phyloP scores from a whole-genome alignment of 1,140 invertebrate species.

The Drosophila athabasca region DNA sequence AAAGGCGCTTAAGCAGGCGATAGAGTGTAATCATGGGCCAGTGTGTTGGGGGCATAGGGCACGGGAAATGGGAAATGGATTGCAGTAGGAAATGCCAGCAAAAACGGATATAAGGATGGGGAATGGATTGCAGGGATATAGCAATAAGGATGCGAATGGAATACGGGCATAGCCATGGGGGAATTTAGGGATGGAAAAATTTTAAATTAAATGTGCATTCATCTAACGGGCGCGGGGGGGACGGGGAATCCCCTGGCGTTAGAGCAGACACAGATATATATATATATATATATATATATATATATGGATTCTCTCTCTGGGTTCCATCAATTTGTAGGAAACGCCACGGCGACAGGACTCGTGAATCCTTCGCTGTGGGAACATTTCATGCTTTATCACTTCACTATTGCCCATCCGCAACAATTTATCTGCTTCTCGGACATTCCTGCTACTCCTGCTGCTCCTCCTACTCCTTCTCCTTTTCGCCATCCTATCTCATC shows the following conservation, averaged over 20 bases:
- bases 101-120: no score
- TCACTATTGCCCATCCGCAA: background rate
- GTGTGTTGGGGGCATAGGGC: constrained; percentile 2
- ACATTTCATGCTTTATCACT: constrained; percentile 33
- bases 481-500: constrained; percentile 44
- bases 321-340: background rate
- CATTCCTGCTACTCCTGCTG: background rate
- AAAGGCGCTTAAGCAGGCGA: constrained; percentile 63
- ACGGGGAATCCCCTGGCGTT: no score
- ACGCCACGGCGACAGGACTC: background rate
- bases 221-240: background rate
- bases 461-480: background rate
- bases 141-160: background rate
- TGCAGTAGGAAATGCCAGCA: no score
- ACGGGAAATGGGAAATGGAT: background rate
- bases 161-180: background rate
- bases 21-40: constrained; percentile 57
- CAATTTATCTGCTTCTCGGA: no score
- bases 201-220: constrained; percentile 32
- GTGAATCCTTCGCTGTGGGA: constrained; percentile 19
- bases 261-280: background rate
- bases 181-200: background rate
- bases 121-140: constrained; percentile 29
- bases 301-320: no score
- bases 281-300: background rate